Percentiles rank a stretch among this genome's conserved stretches.
Evolutionary conservation across 1,140 invertebrate species (phyloP).

Genomic region (Drosophila eugracilis): DNA sequence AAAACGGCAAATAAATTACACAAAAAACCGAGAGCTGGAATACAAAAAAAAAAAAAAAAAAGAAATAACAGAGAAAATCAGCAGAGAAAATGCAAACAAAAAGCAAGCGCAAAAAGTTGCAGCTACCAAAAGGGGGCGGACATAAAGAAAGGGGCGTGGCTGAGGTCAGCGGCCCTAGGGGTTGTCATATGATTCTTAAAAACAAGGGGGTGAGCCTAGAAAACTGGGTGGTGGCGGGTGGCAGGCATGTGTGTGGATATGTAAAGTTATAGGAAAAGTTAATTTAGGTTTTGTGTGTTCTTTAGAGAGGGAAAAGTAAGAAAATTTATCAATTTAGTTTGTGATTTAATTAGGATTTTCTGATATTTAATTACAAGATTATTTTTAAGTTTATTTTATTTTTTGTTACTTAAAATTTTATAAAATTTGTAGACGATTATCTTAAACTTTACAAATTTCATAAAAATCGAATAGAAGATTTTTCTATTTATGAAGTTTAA

Average conservation of each 20-base stretch:
- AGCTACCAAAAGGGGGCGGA: constrained; percentile 8
- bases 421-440: too few relatives aligned
- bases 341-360: neutral
- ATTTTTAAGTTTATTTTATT: too few relatives aligned
- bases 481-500: too few relatives aligned
- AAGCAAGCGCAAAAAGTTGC: constrained; percentile 45
- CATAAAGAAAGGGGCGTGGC: constrained; percentile 11
- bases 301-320: too few relatives aligned
- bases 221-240: neutral
- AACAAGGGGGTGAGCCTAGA: neutral
- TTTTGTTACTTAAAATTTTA: neutral
- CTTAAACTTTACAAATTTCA: too few relatives aligned
- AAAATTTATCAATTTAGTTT: too few relatives aligned
- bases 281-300: constrained; percentile 29
- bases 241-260: constrained; percentile 26
- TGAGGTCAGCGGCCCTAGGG: constrained; percentile 37
- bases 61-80: constrained; percentile 23
- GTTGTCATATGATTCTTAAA: constrained; percentile 1
- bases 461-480: too few relatives aligned
- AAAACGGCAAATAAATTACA: constrained; percentile 82
- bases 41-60: constrained; percentile 24
- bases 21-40: constrained; percentile 56
- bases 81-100: constrained; percentile 20
- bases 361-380: too few relatives aligned
- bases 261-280: constrained; percentile 32